A percentile compares a stretch with the other conserved stretches of the same genome.
Evolutionary conservation across 1,140 invertebrate species (phyloP).

Genomic region (Brachionus asplanchnoidis): DNA sequence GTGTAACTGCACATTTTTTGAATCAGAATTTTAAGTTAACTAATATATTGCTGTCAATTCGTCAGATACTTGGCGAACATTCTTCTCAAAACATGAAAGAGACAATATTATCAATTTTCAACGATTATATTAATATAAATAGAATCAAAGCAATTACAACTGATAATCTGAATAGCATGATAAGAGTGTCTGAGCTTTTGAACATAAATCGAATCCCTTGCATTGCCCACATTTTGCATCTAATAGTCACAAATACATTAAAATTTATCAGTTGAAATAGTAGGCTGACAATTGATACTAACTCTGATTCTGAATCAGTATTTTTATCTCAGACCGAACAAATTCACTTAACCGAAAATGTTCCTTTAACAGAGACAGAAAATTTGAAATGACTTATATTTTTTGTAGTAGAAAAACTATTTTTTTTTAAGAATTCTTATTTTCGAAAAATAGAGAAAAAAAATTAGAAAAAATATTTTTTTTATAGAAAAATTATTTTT

Average conservation of each 20-base stretch:
- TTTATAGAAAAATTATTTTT: too few relatives aligned
- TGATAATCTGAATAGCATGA: not conserved
- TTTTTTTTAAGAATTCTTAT: too few relatives aligned
- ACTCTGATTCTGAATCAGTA: not conserved
- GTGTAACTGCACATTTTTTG: not conserved
- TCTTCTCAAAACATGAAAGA: not conserved
- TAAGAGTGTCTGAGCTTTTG: not conserved
- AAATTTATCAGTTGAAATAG: not conserved
- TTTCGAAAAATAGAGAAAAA: too few relatives aligned
- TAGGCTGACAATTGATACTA: not conserved
- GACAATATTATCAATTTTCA: not conserved
- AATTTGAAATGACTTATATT: too few relatives aligned
- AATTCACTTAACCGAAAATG: not conserved
- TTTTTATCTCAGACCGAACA: not conserved
- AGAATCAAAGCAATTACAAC: not conserved
- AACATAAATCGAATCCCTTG: not conserved
- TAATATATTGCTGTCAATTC: not conserved
- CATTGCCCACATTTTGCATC: not conserved
- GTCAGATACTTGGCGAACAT: not conserved
- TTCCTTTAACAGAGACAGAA: not conserved
- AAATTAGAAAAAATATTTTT: too few relatives aligned
- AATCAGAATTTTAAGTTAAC: not conserved
- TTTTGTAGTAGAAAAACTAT: too few relatives aligned
- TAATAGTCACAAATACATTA: not conserved
- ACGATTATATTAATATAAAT: not conserved